Conservation (phyloP, 1,140 invertebrate genomes). For the Diorhabda sublineata region DNA sequence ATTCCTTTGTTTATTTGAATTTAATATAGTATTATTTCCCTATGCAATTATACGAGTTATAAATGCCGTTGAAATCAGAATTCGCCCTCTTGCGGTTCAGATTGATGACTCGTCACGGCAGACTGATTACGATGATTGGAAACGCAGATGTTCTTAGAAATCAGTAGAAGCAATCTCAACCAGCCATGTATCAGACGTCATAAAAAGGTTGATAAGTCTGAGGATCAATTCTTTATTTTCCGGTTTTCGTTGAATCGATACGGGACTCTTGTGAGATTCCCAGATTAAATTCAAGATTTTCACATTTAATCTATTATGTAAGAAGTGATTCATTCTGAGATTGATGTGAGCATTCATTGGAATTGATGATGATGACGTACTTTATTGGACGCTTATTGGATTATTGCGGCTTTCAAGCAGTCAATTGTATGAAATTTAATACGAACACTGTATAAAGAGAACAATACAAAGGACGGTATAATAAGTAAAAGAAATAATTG, state of each 20-base stretch:
- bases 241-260: not conserved
- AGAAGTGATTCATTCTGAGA: too few relatives aligned
- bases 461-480: too few relatives aligned
- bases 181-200: conserved; percentile 1
- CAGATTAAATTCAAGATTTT: not conserved
- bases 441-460: too few relatives aligned
- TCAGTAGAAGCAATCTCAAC: not conserved
- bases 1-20: too few relatives aligned
- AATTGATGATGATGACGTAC: too few relatives aligned
- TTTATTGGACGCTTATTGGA: too few relatives aligned
- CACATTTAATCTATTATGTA: too few relatives aligned
- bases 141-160: not conserved
- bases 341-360: too few relatives aligned
- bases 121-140: conserved; percentile 1
- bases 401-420: too few relatives aligned
- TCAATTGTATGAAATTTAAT: too few relatives aligned
- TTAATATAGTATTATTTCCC: not conserved
- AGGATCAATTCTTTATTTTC: conserved; percentile 2
- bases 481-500: too few relatives aligned
- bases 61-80: not conserved
- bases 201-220: conserved; percentile 1
- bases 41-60: not conserved
- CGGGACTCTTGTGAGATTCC: not conserved
- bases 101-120: conserved; percentile 1
- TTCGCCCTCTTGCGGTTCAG: not conserved